A percentile compares a stretch with the other conserved stretches of the same genome.
These are phyloP conservation scores for Dreissena polymorpha DNA, from an alignment of 1,140 invertebrate species.

Conservation along the genomic window DNA sequence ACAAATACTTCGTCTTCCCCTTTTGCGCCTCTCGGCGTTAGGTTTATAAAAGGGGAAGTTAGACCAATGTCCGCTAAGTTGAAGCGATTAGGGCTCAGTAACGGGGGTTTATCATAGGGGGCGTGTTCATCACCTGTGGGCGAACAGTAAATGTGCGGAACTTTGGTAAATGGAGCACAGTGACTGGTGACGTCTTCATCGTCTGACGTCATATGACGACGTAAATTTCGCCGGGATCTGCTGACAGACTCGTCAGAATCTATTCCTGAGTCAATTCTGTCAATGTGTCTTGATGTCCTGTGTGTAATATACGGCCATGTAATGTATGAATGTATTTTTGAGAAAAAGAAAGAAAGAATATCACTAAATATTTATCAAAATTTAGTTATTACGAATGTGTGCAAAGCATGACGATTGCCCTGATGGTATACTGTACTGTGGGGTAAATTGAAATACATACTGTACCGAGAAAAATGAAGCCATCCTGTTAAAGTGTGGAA, in stretches of 20 bases:
- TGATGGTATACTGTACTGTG: no score
- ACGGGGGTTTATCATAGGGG: not conserved
- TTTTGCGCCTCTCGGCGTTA: not conserved
- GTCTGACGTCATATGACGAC: not conserved
- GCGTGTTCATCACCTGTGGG: not conserved
- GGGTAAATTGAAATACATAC: no score
- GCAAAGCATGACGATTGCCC: no score
- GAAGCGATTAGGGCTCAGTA: constrained; percentile 28
- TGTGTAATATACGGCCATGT: no score
- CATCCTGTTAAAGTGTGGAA: no score
- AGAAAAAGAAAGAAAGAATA: no score
- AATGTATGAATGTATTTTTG: no score
- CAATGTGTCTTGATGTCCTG: no score
- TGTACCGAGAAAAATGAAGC: no score
- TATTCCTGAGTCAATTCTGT: not conserved
- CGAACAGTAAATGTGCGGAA: not conserved
- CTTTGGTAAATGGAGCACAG: not conserved
- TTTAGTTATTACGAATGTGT: no score
- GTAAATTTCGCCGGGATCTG: not conserved
- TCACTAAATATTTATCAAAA: no score
- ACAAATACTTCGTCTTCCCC: constrained; percentile 25
- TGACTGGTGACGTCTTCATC: not conserved
- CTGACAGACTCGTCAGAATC: not conserved
- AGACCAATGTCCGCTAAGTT: constrained; percentile 39
- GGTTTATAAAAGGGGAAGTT: constrained; percentile 34